Evolutionary conservation across 2,888 invertebrate genomes (phyloP).

Genomic region (Monoplex corrugatus): DNA sequence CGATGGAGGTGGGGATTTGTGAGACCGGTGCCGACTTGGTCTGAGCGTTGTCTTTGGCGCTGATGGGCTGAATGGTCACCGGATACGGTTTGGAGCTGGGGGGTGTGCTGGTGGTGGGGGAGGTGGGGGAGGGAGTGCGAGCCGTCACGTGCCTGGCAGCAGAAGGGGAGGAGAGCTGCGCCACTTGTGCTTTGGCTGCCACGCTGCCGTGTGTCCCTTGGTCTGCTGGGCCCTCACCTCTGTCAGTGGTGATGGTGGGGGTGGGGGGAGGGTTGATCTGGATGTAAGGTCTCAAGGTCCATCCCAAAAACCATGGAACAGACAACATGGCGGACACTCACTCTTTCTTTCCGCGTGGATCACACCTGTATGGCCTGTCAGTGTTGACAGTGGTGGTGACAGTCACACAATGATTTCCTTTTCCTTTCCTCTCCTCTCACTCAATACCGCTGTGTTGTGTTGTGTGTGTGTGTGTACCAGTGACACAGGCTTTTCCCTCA

Average conservation of each 20-base stretch:
- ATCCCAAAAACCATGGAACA: constrained; percentile 53
- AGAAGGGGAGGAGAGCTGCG: constrained; percentile 4
- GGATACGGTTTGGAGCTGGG: not conserved
- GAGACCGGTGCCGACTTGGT: not conserved
- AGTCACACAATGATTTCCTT: too few relatives aligned
- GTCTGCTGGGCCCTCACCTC: not conserved
- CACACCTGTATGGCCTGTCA: too few relatives aligned
- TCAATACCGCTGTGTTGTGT: too few relatives aligned
- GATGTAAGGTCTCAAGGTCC: constrained; percentile 47
- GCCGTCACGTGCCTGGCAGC: not conserved
- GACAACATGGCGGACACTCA: constrained; percentile 50
- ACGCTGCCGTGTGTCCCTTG: not conserved
- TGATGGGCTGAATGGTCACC: not conserved
- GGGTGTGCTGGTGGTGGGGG: not conserved
- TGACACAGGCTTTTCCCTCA: too few relatives aligned
- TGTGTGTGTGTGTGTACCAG: too few relatives aligned
- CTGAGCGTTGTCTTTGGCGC: not conserved
- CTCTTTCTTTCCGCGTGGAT: too few relatives aligned
- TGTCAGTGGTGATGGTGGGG: not conserved
- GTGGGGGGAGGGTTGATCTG: not conserved
- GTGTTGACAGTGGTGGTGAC: too few relatives aligned
- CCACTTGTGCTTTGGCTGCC: constrained; percentile 9
- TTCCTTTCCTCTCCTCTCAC: too few relatives aligned
- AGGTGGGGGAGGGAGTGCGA: not conserved
- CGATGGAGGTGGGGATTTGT: not conserved